A percentile compares a stretch with the other conserved stretches of the same genome.
Conservation (phyloP, 92 coral and sea anemone genomes). For the Porites rus region DNA sequence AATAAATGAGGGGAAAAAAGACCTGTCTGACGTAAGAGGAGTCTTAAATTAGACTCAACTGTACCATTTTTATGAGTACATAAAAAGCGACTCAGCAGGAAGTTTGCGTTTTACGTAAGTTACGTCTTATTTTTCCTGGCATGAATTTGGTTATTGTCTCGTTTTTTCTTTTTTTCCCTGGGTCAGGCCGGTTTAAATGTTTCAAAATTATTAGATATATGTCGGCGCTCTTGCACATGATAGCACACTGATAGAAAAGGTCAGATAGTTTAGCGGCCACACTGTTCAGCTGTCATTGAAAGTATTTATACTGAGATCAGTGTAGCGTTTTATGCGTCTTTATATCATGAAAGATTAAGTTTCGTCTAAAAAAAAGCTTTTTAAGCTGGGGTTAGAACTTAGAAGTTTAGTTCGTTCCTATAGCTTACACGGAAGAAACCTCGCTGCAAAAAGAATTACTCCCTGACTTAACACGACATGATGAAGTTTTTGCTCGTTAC, state of each 20-base stretch:
- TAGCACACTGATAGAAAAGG: too few species aligned
- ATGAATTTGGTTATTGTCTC: background rate
- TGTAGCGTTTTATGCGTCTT: background rate
- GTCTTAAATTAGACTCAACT: too few species aligned
- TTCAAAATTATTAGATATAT: conserved; percentile 4
- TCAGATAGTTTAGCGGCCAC: too few species aligned
- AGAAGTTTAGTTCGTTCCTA: background rate
- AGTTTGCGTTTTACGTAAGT: too few species aligned
- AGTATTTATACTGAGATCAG: background rate
- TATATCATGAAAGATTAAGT: background rate
- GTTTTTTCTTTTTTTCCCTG: background rate
- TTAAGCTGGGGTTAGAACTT: background rate
- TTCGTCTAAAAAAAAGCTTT: conserved; percentile 25
- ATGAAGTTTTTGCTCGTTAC: background rate
- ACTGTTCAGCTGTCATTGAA: background rate
- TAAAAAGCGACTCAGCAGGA: too few species aligned
- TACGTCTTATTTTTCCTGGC: too few species aligned
- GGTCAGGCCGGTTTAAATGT: background rate
- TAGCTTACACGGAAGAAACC: background rate
- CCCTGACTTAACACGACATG: background rate
- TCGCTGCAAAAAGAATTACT: too few species aligned
- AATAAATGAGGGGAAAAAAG: too few species aligned
- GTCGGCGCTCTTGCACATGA: background rate
- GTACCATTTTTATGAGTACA: too few species aligned
- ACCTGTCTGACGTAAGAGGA: too few species aligned